These are phyloP conservation scores for Poecile montanus DNA, from an alignment of 2,797 vertebrate genomes.

Conservation along the genomic window DNA sequence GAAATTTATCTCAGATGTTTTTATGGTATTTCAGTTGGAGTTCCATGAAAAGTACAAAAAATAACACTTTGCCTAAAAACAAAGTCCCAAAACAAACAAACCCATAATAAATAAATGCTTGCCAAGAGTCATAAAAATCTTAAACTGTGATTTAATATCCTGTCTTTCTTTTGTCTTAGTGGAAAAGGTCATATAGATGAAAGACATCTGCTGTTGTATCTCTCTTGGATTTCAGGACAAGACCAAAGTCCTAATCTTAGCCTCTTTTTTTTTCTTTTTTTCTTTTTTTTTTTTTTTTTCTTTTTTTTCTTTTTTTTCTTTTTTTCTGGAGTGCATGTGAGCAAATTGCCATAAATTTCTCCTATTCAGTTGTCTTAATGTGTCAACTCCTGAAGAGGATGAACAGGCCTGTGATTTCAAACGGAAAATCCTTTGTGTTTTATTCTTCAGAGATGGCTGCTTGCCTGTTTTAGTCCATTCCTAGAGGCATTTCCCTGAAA, in stretches of 20 bases:
- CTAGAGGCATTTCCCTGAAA: not conserved
- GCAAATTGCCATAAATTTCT: slow-evolving; percentile 10
- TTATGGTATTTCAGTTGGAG: slow-evolving; percentile 31
- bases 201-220: slow-evolving; percentile 59
- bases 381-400: not conserved
- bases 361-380: not conserved
- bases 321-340: not conserved
- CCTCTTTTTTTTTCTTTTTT: not conserved
- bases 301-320: not conserved
- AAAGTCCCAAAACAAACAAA: slow-evolving; percentile 47
- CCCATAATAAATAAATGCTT: slow-evolving; percentile 45
- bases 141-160: slow-evolving; percentile 67
- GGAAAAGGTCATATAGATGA: slow-evolving; percentile 62
- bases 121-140: slow-evolving; percentile 58
- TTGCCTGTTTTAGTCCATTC: not conserved
- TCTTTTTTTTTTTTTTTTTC: not conserved
- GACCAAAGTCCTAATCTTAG: not conserved
- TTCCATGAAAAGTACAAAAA: slow-evolving; percentile 58
- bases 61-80: slow-evolving; percentile 51
- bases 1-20: not conserved
- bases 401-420: not conserved
- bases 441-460: not conserved
- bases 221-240: slow-evolving; percentile 21
- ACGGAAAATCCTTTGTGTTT: not conserved
- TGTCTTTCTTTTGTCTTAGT: slow-evolving; percentile 55